Conservation (phyloP, 2,888 invertebrate species). For the Epinotia brunnichana region DNA sequence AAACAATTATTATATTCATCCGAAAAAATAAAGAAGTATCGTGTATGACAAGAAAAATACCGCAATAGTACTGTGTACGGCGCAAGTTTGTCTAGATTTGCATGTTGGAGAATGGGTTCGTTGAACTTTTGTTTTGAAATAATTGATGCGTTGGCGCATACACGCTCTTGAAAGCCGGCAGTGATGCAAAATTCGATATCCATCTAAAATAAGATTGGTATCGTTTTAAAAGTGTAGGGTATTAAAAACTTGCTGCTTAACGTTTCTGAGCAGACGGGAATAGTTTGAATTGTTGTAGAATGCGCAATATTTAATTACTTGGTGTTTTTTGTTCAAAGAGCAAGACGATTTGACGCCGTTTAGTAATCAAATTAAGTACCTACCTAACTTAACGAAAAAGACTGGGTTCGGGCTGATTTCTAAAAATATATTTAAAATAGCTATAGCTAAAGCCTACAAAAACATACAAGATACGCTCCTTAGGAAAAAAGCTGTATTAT, state of each 20-base stretch:
- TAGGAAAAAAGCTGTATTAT: too few relatives aligned
- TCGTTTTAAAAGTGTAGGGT: background rate
- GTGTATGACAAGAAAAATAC: constrained; percentile 12
- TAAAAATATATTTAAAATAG: too few relatives aligned
- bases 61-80: constrained; percentile 14
- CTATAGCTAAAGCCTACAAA: too few relatives aligned
- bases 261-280: background rate
- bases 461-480: too few relatives aligned
- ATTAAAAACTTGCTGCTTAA: background rate
- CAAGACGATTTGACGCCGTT: background rate
- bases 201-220: constrained; percentile 18
- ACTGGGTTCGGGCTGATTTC: background rate
- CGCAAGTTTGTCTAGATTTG: constrained; percentile 35
- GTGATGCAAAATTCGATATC: constrained; percentile 22
- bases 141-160: constrained; percentile 24
- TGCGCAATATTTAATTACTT: too few relatives aligned
- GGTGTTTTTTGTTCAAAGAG: too few relatives aligned
- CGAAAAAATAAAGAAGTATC: background rate
- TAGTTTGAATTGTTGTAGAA: background rate
- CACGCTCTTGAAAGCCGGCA: constrained; percentile 32
- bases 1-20: too few relatives aligned
- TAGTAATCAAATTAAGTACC: background rate
- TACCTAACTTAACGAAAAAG: background rate
- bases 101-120: constrained; percentile 40
- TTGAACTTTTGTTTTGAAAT: constrained; percentile 40